These are phyloP conservation scores for Toxotes lorentzi DNA, from an alignment of 2,797 vertebrate species.

Conservation along the genomic window DNA sequence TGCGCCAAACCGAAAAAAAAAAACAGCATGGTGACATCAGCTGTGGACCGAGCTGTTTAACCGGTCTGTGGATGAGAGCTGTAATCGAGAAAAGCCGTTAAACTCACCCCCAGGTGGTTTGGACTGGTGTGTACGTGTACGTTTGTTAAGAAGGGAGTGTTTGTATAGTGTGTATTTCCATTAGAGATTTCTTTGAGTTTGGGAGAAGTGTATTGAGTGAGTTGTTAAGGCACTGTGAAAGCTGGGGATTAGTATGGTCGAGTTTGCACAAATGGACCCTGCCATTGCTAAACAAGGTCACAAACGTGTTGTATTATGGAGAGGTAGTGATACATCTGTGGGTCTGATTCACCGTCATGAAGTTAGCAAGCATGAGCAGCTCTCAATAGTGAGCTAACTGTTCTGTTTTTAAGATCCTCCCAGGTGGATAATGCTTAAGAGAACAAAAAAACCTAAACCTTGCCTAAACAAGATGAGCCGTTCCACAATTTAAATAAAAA, in stretches of 20 bases:
- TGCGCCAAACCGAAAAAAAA: constrained; percentile 35
- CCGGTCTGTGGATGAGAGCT: constrained; percentile 67
- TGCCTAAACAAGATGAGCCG: too few relatives aligned
- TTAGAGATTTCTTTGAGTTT: constrained; percentile 71
- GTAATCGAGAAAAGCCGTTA: constrained; percentile 75
- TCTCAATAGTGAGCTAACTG: constrained; percentile 7
- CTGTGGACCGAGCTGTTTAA: constrained; percentile 66
- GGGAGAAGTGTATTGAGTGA: constrained; percentile 42
- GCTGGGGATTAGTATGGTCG: constrained; percentile 59
- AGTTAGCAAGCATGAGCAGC: neutral
- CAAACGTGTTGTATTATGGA: constrained; percentile 15
- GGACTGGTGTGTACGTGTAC: constrained; percentile 45
- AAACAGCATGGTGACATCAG: constrained; percentile 69
- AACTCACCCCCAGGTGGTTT: constrained; percentile 72
- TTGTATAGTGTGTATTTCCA: constrained; percentile 60
- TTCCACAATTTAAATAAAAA: too few relatives aligned
- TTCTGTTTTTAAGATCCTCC: constrained; percentile 1
- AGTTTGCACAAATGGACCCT: constrained; percentile 66
- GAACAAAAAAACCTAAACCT: neutral
- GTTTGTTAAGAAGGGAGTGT: constrained; percentile 60
- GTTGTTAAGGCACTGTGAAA: constrained; percentile 58
- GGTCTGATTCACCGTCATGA: constrained; percentile 37
- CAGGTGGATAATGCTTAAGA: constrained; percentile 19
- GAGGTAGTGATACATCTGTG: neutral
- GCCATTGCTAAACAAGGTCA: constrained; percentile 65